Base-by-base conservation (phyloP, 1,140 invertebrate genomes). In the Heliconius hewitsoni region DNA sequence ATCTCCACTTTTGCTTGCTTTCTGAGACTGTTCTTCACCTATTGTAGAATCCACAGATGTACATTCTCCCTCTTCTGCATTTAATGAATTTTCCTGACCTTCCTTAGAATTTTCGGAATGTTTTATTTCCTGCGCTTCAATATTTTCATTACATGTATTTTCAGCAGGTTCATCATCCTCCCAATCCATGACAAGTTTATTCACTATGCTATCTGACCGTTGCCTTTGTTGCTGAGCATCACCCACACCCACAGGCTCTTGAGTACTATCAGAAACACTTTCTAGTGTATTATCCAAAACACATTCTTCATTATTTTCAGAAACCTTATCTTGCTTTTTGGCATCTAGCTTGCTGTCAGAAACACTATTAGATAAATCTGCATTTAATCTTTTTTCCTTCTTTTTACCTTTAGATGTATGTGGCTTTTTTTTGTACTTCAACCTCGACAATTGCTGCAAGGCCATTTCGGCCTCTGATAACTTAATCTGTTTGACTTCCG, bases 121-220 rank as follows among this genome's bases (percentile, higher is more conserved):
- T 50, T 83, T 79, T 23, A 79, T 66, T 34, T 85, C 39, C 34
- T n/a, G 27, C 74, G 82, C 82, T 37, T 86, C 76, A 55, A 84
- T 11, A 46, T 83, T 55, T 55, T 86, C 83, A 52, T 81, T 82
- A 52, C 82, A 34, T 57, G 84, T 76, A 76, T 75, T 81, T 66
- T 87, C 86, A 60, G 52, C 19, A n/a, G 83, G 82, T 78, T 93
- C 92, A 83, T 94, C 92, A 84, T 94, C 93, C 75, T 94, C 91
- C 92, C 92, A 94, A 83, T 94, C 92, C 86, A 91, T 87, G 5
- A 94, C 92, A 70, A 94, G 82, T 55, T 79, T 87, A 87, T 90
- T 92, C 1, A 94, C 89, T 82, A 93, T 92, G 80, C 83, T 93
- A 19, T 90, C 87, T 78, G 88, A n/a, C 39, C 83, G 37, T 55